Base-by-base conservation (phyloP, 53 echinoderm and acorn worm species). In the Henricia sp. region DNA sequence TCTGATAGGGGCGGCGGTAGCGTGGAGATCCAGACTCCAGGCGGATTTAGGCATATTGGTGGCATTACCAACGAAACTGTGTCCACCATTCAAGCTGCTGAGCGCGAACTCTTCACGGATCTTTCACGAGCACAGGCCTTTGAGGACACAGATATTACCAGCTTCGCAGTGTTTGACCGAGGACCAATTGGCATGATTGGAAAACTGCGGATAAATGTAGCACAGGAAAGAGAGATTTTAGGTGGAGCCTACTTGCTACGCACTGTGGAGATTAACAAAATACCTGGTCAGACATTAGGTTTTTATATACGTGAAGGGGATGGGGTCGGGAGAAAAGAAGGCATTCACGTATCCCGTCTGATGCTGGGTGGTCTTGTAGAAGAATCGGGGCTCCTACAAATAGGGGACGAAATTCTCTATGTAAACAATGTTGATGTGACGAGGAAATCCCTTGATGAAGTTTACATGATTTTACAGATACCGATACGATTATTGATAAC, bases 381-480 rank as follows among this genome's bases (percentile, higher is more conserved):
- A 78, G 89, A 90, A 30, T 95, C 92, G 16, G 91, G 94, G 21
- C 72, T 99, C 40, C 84, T 99, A 57, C 86, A 85, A 37, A 89
- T 99, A 13, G 95, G 95, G 16, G 99, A 99, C 92, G 99, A 95
- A 86, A 92, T 99, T 72, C 74, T 99, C 41, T 99, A 90, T 82
- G 94, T 99, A 52, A 99, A 99, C 85, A 95, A 90, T 84, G 93
- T 99, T 26, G 95, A 95, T 36, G 88, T 99, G 35, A 83, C 91
- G 36, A 82, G 89, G 52, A 95, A 93, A 86, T 84, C 90, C 60
- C 87, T 99, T 6, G 99, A 99, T 82, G 99, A 99, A 86, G 95
- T 99, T 2, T 90, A 88, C 37, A 76, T 92, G 67, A 74, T 95
- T 50, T 77, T 99, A 72, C 92, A 99, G 86, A 99, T 99, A 72